These are phyloP conservation scores for fruit fly (Drosophila melanogaster) DNA, from an alignment of 1,140 invertebrate genomes.

Conservation along the genomic window DNA sequence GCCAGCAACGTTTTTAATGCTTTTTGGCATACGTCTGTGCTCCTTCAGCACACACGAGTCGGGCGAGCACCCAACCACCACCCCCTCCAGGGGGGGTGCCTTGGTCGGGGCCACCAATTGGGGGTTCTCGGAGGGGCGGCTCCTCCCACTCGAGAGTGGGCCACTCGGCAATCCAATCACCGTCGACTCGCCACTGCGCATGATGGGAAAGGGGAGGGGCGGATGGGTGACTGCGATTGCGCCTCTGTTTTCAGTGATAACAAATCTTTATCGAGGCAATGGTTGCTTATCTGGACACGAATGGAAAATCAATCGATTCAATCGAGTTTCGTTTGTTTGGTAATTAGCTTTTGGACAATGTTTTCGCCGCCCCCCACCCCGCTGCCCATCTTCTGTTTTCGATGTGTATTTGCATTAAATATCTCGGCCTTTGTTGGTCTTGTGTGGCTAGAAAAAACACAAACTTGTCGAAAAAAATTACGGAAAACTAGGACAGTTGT, in stretches of 20 bases:
- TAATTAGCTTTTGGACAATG: slow-evolving; percentile 80
- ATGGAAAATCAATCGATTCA: slow-evolving; percentile 78
- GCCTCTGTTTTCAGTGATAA: slow-evolving; percentile 84
- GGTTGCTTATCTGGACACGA: slow-evolving; percentile 73
- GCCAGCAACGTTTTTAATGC: slow-evolving; percentile 5
- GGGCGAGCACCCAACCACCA: not conserved
- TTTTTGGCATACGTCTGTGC: slow-evolving; percentile 56
- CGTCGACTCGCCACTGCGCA: slow-evolving; percentile 69
- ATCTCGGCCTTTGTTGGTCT: slow-evolving; percentile 16
- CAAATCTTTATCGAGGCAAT: slow-evolving; percentile 81
- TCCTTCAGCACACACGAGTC: slow-evolving; percentile 41
- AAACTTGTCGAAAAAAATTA: slow-evolving; percentile 31
- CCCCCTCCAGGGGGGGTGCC: slow-evolving; percentile 10
- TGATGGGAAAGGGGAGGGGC: slow-evolving; percentile 41
- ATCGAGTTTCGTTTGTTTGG: slow-evolving; percentile 74
- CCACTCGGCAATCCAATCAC: slow-evolving; percentile 65
- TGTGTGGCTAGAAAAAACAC: slow-evolving; percentile 44
- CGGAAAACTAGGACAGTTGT: slow-evolving; percentile 13
- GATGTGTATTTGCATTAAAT: slow-evolving; percentile 42
- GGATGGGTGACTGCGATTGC: slow-evolving; percentile 55
- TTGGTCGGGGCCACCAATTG: slow-evolving; percentile 44
- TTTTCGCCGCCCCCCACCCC: slow-evolving; percentile 8
- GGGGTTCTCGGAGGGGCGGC: slow-evolving; percentile 47
- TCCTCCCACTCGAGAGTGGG: slow-evolving; percentile 62
- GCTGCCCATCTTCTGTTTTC: slow-evolving; percentile 18